Evolutionary conservation across 2,113 vertebrate species (phyloP), one percentile per base, ranked within the genome.

Genomic region (Jacana jacana): DNA sequence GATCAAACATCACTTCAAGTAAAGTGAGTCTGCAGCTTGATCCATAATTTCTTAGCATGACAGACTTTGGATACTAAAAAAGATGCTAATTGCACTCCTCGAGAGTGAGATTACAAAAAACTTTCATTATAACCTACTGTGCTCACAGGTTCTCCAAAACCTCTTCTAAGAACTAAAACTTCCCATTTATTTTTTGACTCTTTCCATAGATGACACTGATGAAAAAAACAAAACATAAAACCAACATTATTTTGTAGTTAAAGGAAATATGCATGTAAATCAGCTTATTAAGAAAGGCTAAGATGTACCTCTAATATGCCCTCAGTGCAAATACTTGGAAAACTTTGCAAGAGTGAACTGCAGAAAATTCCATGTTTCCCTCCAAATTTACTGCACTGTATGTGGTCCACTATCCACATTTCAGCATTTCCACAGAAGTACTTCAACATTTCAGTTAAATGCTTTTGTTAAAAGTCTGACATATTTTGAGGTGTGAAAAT

Each of bases 301-400:
- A 51, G 46, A 63, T 17, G 30, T 33, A 55, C 57, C 22, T 70
- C n/a, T 24, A 39, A 18, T 24, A 19, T 10, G 33, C 4, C 48
- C 17, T 18, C 35, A 71, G 40, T 18, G 25, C 51, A 86, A 90
- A 55, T 55, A 18, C 31, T 23, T 3, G 2, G 46, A 71, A 81
- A 60, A 66, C 8, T 65, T 28, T 30, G 31, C 64, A 76, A 31
- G 13, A 58, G 9, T 11, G 8, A 83, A 40, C 15, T 25, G 30
- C 0, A 0, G n/a, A 80, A 83, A 88, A 70, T 20, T 33, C n/a
- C 46, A 42, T 0, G 0, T 19, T 64, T 75, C 37, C 49, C 66
- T 35, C 42, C 68, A 48, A 25, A 51, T 22, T 35, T 63, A 46
- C 33, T 39, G 10, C 20, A 28, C 24, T 9, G 7, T 42, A 12